These are phyloP conservation scores for Scarus forsteni DNA, from an alignment of 2,797 vertebrate genomes.

Conservation along the genomic window DNA sequence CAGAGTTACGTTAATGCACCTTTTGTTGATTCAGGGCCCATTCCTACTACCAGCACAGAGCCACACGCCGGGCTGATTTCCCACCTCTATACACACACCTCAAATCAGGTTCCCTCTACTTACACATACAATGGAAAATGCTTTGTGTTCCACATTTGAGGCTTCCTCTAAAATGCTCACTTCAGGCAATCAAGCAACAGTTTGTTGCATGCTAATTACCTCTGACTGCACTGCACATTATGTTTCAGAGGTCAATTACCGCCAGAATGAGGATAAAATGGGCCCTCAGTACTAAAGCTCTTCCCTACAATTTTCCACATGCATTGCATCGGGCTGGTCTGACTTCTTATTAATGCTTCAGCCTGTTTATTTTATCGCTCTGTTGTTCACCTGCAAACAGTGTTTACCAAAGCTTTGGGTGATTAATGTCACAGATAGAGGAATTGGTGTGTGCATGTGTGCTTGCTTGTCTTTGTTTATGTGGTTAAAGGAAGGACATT, in stretches of 20 bases:
- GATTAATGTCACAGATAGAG: slow-evolving; percentile 90
- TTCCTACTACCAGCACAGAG: slow-evolving; percentile 59
- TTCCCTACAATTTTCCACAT: slow-evolving; percentile 92
- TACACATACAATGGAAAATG: slow-evolving; percentile 94
- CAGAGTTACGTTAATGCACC: slow-evolving; percentile 80
- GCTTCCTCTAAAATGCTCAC: slow-evolving; percentile 94
- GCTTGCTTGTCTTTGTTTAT: background rate
- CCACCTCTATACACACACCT: slow-evolving; percentile 73
- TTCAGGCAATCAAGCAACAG: slow-evolving; percentile 95
- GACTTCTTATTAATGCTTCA: slow-evolving; percentile 87
- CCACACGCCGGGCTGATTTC: slow-evolving; percentile 73
- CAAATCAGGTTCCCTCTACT: slow-evolving; percentile 91
- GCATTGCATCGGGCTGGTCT: slow-evolving; percentile 86
- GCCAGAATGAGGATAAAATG: slow-evolving; percentile 92
- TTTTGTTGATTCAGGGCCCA: slow-evolving; percentile 76
- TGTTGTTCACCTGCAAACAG: slow-evolving; percentile 84
- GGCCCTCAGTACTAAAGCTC: slow-evolving; percentile 88
- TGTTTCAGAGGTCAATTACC: slow-evolving; percentile 97
- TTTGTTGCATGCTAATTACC: slow-evolving; percentile 95
- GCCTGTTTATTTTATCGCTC: slow-evolving; percentile 73
- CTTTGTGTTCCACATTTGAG: slow-evolving; percentile 88
- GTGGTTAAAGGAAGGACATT: slow-evolving; percentile 27
- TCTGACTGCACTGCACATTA: slow-evolving; percentile 95
- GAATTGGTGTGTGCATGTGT: slow-evolving; percentile 48
- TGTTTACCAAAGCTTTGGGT: slow-evolving; percentile 94